phyloP scores from a whole-genome alignment of 2,888 invertebrate species.

The Trichogramma evanescens region DNA sequence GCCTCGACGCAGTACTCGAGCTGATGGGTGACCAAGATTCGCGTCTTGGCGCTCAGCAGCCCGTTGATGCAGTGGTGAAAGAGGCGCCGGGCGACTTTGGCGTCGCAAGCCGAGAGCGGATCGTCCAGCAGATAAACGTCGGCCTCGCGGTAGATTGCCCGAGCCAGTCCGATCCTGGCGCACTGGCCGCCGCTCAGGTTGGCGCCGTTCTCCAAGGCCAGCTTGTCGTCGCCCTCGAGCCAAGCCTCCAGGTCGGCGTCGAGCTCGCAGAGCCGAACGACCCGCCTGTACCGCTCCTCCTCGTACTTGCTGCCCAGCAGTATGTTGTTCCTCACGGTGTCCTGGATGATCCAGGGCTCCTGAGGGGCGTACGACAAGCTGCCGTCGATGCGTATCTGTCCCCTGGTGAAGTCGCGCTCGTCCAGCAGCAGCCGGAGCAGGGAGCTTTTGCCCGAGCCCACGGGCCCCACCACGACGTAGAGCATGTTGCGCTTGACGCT shows the following conservation, averaged over 20 bases:
- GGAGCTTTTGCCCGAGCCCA: constrained; percentile 78
- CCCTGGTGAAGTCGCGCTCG: constrained; percentile 61
- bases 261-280: constrained; percentile 61
- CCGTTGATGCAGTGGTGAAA: constrained; percentile 66
- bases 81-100: constrained; percentile 65
- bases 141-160: constrained; percentile 58
- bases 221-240: constrained; percentile 64
- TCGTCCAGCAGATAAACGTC: constrained; percentile 74
- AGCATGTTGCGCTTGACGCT: constrained; percentile 53
- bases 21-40: constrained; percentile 78
- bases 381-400: constrained; percentile 58
- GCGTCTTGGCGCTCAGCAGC: constrained; percentile 60
- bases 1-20: constrained; percentile 67
- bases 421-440: constrained; percentile 65
- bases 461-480: constrained; percentile 78
- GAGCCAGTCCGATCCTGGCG: constrained; percentile 61
- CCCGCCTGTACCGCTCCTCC: constrained; percentile 48
- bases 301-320: constrained; percentile 65
- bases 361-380: constrained; percentile 66
- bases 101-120: constrained; percentile 72
- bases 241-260: constrained; percentile 63
- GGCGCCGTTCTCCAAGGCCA: constrained; percentile 72
- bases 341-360: constrained; percentile 72
- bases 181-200: constrained; percentile 75
- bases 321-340: constrained; percentile 70